Evolutionary conservation across 2,113 vertebrate genomes (phyloP).

Genomic region (Mellivora capensis): DNA sequence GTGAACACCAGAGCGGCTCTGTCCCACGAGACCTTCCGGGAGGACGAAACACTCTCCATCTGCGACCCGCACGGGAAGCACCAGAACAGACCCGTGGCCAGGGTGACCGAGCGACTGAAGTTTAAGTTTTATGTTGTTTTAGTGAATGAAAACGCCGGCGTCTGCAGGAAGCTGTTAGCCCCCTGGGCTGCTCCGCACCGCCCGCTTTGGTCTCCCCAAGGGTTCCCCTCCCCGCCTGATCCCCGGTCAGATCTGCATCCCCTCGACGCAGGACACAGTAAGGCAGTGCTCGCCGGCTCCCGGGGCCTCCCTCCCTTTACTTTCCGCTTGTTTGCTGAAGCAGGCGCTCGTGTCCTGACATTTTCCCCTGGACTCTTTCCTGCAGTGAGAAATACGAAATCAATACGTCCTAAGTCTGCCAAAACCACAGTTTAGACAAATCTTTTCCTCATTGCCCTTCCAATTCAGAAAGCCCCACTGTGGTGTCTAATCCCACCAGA

Average conservation of each 20-base stretch:
- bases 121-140: not conserved
- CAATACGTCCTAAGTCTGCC: not conserved
- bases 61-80: rapidly evolving
- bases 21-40: rapidly evolving
- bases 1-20: rapidly evolving
- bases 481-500: rapidly evolving
- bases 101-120: not conserved
- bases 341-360: not conserved
- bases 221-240: rapidly evolving
- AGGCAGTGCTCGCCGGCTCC: not conserved
- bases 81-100: not conserved
- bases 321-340: not conserved
- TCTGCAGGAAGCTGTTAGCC: not conserved
- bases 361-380: not conserved
- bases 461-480: not conserved
- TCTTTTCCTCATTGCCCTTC: not conserved
- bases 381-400: not conserved
- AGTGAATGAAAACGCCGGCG: no score
- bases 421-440: not conserved
- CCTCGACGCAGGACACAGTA: rapidly evolving
- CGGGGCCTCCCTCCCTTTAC: no score
- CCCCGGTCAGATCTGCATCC: rapidly evolving
- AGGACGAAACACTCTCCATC: no score
- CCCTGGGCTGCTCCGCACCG: rapidly evolving
- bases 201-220: rapidly evolving